A percentile compares a stretch with the other conserved stretches of the same genome.
Evolutionary conservation across 2,888 invertebrate species (phyloP).

Genomic region (Lasius platythorax): DNA sequence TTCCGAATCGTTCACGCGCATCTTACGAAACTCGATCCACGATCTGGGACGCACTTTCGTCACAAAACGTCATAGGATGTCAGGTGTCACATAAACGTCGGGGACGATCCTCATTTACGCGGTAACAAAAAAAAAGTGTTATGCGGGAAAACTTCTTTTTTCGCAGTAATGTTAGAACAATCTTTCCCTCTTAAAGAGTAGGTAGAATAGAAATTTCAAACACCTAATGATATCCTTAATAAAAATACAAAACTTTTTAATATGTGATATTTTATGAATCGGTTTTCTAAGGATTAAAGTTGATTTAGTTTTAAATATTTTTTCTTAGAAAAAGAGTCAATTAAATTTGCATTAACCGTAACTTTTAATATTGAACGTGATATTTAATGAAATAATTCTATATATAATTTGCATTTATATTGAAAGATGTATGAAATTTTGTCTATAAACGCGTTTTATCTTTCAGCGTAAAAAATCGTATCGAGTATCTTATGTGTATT

Average conservation of each 20-base stretch:
- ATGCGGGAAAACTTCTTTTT: background rate
- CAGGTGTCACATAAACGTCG: conserved; percentile 14
- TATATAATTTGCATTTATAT: background rate
- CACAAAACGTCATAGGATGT: conserved; percentile 61
- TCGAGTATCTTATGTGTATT: background rate
- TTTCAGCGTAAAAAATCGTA: background rate
- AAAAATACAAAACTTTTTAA: background rate
- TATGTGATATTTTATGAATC: background rate
- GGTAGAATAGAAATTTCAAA: background rate
- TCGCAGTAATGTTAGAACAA: conserved; percentile 8
- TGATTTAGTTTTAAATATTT: background rate
- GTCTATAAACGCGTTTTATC: background rate
- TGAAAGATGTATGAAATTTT: background rate
- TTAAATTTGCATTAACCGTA: background rate
- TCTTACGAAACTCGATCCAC: conserved; percentile 62
- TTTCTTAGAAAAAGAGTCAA: background rate
- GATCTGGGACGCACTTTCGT: conserved; percentile 58
- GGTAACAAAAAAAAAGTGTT: conserved; percentile 9
- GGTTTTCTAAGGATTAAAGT: background rate
- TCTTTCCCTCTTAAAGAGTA: background rate
- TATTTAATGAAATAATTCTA: background rate
- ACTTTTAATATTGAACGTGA: background rate
- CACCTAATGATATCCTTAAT: background rate
- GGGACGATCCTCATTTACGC: conserved; percentile 11
- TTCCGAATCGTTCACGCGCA: conserved; percentile 28